These are phyloP conservation scores for Hanleya hanleyi DNA, from an alignment of 2,888 invertebrate species.

Conservation along the genomic window DNA sequence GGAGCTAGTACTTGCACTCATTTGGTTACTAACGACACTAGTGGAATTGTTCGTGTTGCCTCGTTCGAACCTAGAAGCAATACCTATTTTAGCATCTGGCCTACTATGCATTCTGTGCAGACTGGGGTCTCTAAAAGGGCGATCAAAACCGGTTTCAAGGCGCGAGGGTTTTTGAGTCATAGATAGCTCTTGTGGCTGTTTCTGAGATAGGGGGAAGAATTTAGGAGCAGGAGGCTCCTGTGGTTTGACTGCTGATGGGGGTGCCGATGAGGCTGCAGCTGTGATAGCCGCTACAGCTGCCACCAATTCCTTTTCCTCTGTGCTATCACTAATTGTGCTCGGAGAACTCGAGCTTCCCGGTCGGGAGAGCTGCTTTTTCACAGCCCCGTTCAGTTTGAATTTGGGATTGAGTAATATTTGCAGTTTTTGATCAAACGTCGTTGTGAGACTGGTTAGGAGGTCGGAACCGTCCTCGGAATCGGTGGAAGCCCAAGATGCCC, in stretches of 20 bases:
- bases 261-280: neutral
- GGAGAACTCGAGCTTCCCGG: constrained; percentile 18
- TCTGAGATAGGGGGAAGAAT: neutral
- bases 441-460: constrained; percentile 61
- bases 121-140: constrained; percentile 61
- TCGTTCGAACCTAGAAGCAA: constrained; percentile 68
- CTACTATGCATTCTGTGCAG: constrained; percentile 58
- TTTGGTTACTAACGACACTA: neutral
- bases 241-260: neutral
- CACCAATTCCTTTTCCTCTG: neutral
- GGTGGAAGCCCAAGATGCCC: constrained; percentile 55
- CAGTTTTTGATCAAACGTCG: constrained; percentile 68
- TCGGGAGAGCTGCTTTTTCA: constrained; percentile 18
- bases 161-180: neutral
- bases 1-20: neutral
- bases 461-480: constrained; percentile 68
- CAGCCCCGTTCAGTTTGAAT: constrained; percentile 46
- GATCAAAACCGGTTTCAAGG: neutral
- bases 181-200: neutral
- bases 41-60: constrained; percentile 8
- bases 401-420: constrained; percentile 63
- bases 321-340: neutral
- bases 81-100: constrained; percentile 64
- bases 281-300: neutral
- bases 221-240: neutral